A percentile compares a stretch with the other conserved stretches of the same genome.
Evolutionary conservation across 2,888 invertebrate genomes (phyloP).

Genomic region (Pheosia tremula): DNA sequence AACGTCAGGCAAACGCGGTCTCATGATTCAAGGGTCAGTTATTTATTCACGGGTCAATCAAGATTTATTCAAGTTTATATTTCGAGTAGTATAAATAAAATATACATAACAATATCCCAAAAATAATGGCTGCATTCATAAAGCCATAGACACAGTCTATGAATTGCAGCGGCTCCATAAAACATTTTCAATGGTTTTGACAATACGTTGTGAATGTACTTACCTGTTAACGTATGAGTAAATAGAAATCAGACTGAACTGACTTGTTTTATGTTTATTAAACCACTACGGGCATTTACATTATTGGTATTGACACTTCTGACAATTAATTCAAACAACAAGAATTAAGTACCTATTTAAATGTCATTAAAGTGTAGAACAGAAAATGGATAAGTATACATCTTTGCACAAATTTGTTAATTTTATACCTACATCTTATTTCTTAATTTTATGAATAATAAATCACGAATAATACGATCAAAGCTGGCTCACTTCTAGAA

Average conservation of each 20-base stretch:
- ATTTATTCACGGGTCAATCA: background rate
- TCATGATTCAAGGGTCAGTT: background rate
- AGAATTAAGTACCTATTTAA: too few species aligned
- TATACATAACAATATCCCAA: constrained; percentile 14
- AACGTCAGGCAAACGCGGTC: background rate
- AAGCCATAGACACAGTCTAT: constrained; percentile 20
- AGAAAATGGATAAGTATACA: too few species aligned
- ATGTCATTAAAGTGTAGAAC: too few species aligned
- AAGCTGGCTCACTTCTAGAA: background rate
- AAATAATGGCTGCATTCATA: constrained; percentile 26
- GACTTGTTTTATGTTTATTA: constrained; percentile 9
- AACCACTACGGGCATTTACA: background rate
- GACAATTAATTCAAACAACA: background rate
- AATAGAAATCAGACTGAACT: constrained; percentile 6
- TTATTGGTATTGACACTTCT: background rate
- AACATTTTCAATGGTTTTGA: constrained; percentile 12
- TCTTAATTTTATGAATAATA: background rate
- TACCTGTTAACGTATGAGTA: background rate
- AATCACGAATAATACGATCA: too few species aligned
- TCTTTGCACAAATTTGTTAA: too few species aligned
- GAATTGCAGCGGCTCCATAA: constrained; percentile 29
- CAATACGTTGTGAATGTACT: constrained; percentile 1
- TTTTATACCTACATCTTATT: too few species aligned
- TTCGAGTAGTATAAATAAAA: background rate
- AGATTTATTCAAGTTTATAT: too few species aligned